Percentiles rank a stretch among this genome's conserved stretches.
phyloP scores from a whole-genome alignment of 2,113 vertebrate species.

The Zosterops borbonicus region DNA sequence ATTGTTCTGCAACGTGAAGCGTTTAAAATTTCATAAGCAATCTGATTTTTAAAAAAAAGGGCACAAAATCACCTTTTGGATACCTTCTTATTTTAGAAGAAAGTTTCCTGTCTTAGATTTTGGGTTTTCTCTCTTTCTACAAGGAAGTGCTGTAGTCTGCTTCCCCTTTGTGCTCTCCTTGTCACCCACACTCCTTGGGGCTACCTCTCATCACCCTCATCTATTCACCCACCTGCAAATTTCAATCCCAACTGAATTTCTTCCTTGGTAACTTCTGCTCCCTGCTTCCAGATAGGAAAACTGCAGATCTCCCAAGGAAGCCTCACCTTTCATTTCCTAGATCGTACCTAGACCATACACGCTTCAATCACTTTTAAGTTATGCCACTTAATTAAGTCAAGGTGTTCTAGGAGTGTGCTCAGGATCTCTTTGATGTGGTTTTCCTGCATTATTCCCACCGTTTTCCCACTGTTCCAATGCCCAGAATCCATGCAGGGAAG shows the following conservation, averaged over 20 bases:
- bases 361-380: neutral
- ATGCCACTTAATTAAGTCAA: neutral
- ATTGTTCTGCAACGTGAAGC: neutral
- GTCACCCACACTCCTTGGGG: neutral
- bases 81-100: neutral
- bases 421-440: neutral
- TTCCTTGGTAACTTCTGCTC: neutral
- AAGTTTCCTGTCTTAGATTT: neutral
- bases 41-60: neutral
- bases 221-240: neutral
- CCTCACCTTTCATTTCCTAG: neutral
- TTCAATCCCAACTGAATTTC: neutral
- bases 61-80: neutral
- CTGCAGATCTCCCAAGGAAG: neutral
- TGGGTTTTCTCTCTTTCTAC: neutral
- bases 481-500: neutral
- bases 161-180: neutral
- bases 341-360: fast-evolving
- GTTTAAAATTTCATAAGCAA: conserved; percentile 30
- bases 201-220: neutral
- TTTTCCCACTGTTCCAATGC: neutral
- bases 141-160: neutral
- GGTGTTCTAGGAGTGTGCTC: fast-evolving
- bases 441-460: neutral
- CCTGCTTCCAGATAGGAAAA: neutral